Percentiles rank a stretch among this genome's conserved stretches.
Evolutionary conservation across 2,113 vertebrate genomes (phyloP).

Genomic region (Pseudolaguvia tuberculata): DNA sequence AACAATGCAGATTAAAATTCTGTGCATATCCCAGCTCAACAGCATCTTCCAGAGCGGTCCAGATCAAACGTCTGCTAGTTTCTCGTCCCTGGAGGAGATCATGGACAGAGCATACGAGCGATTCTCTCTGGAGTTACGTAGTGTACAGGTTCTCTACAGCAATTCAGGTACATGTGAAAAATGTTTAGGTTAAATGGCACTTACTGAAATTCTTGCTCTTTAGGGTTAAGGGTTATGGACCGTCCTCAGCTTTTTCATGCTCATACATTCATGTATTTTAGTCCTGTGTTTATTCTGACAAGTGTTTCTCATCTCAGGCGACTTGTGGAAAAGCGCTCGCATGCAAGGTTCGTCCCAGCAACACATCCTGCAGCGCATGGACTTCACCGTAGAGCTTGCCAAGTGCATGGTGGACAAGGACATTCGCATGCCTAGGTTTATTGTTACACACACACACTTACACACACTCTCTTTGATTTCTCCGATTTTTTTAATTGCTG

Average conservation of each 20-base stretch:
- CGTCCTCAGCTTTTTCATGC: not conserved
- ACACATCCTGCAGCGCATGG: slow-evolving; percentile 88
- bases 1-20: not conserved
- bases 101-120: slow-evolving; percentile 96
- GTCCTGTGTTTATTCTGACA: no score
- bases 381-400: slow-evolving; percentile 82
- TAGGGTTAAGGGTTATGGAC: no score
- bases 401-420: slow-evolving; percentile 95
- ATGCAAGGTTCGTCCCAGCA: slow-evolving; percentile 76
- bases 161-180: slow-evolving; percentile 73
- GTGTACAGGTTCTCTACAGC: slow-evolving; percentile 87
- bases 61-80: slow-evolving; percentile 59
- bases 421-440: slow-evolving; percentile 84
- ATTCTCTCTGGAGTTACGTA: slow-evolving; percentile 82
- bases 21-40: slow-evolving; percentile 68
- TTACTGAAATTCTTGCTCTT: no score
- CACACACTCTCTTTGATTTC: not conserved
- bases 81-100: slow-evolving; percentile 88
- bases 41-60: slow-evolving; percentile 73
- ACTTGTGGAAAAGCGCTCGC: slow-evolving; percentile 82
- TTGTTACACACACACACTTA: not conserved
- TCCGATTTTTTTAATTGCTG: not conserved
- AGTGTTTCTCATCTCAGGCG: slow-evolving; percentile 63
- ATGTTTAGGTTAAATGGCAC: not conserved
- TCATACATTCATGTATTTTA: not conserved